phyloP scores from a whole-genome alignment of 2,113 vertebrate genomes.

The Callorhinus ursinus region DNA sequence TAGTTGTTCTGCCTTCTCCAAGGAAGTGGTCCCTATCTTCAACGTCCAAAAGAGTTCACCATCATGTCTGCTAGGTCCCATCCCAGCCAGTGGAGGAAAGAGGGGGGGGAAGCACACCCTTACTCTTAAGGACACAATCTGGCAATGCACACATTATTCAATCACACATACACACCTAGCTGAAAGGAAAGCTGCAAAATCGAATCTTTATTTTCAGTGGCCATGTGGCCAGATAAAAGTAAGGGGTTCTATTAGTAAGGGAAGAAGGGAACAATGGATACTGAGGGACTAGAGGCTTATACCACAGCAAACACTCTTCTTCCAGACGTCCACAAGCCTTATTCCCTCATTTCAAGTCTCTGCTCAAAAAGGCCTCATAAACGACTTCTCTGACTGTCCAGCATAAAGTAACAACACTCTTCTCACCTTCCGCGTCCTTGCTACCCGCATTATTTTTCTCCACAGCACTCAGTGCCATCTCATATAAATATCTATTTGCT shows the following conservation, averaged over 20 bases:
- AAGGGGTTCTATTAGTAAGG: background rate
- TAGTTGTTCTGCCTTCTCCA: background rate
- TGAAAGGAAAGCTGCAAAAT: slow-evolving; percentile 15
- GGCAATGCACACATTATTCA: background rate
- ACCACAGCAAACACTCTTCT: background rate
- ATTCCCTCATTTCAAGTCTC: background rate
- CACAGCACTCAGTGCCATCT: background rate
- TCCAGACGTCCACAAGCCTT: background rate
- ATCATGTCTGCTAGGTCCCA: background rate
- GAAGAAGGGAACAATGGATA: background rate
- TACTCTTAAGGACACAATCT: background rate
- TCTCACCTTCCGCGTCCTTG: background rate
- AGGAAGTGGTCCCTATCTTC: background rate
- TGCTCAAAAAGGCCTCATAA: background rate
- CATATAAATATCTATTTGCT: background rate
- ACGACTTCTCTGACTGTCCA: background rate
- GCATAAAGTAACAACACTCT: background rate
- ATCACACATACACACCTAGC: background rate
- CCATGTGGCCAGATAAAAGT: background rate
- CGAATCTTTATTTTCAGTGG: background rate
- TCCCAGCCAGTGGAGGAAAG: background rate
- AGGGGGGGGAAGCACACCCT: background rate
- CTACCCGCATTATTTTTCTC: slow-evolving; percentile 8
- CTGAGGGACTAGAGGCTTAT: background rate
- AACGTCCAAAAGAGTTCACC: background rate